Conservation (phyloP, 2,888 invertebrate genomes). For the Pandemis heparana region DNA sequence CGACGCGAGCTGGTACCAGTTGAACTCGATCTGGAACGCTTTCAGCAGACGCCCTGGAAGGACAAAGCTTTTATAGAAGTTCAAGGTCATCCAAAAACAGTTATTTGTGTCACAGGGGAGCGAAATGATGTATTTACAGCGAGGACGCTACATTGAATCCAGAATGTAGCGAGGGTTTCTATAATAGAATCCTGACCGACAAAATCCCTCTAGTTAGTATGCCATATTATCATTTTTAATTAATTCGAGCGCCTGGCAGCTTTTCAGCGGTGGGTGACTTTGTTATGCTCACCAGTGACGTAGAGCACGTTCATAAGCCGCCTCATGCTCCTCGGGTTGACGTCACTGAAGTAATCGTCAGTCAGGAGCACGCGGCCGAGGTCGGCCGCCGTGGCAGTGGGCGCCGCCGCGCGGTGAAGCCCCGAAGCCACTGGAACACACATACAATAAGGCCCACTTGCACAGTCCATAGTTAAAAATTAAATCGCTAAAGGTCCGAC, state of each 20-base stretch:
- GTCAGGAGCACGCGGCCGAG: constrained; percentile 94
- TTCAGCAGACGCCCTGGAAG: constrained; percentile 95
- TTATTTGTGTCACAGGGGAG: no score
- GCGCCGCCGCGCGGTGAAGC: constrained; percentile 85
- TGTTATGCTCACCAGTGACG: constrained; percentile 90
- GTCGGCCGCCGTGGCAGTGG: constrained; percentile 87
- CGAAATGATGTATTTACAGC: no score
- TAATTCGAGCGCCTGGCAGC: no score
- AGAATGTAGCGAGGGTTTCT: no score
- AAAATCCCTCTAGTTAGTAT: no score
- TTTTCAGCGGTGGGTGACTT: no score
- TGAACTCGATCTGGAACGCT: constrained; percentile 99
- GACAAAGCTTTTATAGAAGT: neutral
- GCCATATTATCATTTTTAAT: no score
- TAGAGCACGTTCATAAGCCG: constrained; percentile 98
- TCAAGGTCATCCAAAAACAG: no score
- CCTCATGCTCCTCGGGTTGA: constrained; percentile 98
- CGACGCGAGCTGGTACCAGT: constrained; percentile 98
- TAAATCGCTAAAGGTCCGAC: no score
- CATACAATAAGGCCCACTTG: neutral
- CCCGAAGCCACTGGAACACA: constrained; percentile 91
- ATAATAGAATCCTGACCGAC: no score
- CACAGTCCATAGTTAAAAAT: no score
- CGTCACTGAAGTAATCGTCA: constrained; percentile 99
- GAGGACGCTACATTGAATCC: no score